Percentiles rank a stretch among this genome's conserved stretches.
phyloP scores from a whole-genome alignment of 2,888 invertebrate species.

The Apoda limacodes region DNA sequence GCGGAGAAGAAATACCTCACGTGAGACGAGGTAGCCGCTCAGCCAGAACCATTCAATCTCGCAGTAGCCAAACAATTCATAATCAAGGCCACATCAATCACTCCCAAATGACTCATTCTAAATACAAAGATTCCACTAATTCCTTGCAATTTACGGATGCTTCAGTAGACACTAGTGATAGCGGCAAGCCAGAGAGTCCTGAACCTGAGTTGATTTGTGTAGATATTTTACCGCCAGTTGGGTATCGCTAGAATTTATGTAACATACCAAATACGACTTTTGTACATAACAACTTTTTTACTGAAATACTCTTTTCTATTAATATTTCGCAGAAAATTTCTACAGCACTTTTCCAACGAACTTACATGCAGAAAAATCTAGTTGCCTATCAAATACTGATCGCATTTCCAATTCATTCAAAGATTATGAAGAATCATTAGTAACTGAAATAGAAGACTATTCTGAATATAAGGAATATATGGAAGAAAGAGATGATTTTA shows the following conservation, averaged over 20 bases:
- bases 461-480: slow-evolving; percentile 36
- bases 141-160: slow-evolving; percentile 43
- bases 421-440: slow-evolving; percentile 33
- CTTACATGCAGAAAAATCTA: slow-evolving; percentile 55
- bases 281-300: too few relatives aligned
- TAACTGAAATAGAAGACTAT: slow-evolving; percentile 41
- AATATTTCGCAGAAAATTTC: slow-evolving; percentile 1
- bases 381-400: too few relatives aligned
- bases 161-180: slow-evolving; percentile 57
- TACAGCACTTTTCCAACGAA: slow-evolving; percentile 23
- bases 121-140: slow-evolving; percentile 28
- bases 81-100: slow-evolving; percentile 16
- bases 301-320: slow-evolving; percentile 5
- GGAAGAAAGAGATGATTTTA: slow-evolving; percentile 40
- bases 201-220: slow-evolving; percentile 53
- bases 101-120: slow-evolving; percentile 28
- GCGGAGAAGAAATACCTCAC: slow-evolving; percentile 72
- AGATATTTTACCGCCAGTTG: slow-evolving; percentile 55
- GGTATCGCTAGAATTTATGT: slow-evolving; percentile 55
- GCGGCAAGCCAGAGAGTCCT: slow-evolving; percentile 59
- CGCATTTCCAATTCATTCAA: too few relatives aligned
- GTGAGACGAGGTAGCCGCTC: slow-evolving; percentile 61
- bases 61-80: slow-evolving; percentile 23
- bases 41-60: slow-evolving; percentile 23
- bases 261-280: too few relatives aligned